A percentile compares a stretch with the other conserved stretches of the same genome.
phyloP scores from a whole-genome alignment of 92 coral and sea anemone species.

The Epizoanthus ramosus region DNA sequence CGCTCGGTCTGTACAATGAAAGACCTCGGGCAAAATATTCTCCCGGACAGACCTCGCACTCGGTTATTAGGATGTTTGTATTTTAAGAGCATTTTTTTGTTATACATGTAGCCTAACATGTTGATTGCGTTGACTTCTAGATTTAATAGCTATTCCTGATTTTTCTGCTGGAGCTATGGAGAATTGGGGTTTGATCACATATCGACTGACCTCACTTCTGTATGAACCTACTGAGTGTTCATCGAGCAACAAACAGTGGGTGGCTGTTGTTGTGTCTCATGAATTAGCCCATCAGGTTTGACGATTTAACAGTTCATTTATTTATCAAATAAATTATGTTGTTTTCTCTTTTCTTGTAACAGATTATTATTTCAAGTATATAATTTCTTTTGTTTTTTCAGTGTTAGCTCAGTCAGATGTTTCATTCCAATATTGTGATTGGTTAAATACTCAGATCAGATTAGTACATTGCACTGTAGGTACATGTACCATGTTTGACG shows the following conservation, averaged over 20 bases:
- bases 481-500: no score
- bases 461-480: no score
- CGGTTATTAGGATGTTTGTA: no score
- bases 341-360: background rate
- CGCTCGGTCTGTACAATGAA: no score
- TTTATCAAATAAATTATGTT: background rate
- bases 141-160: conserved; percentile 97
- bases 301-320: background rate
- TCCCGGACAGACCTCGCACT: no score
- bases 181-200: conserved; percentile 97
- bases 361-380: no score
- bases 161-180: conserved; percentile 98
- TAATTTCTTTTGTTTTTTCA: no score
- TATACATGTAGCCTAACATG: conserved; percentile 4
- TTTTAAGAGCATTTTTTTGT: background rate
- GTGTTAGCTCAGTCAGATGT: no score
- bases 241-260: conserved; percentile 87
- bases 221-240: conserved; percentile 78
- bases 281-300: conserved; percentile 98
- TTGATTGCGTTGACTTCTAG: conserved; percentile 62
- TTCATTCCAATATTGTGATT: no score
- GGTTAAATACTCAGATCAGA: no score
- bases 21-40: no score
- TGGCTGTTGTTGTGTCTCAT: conserved; percentile 93
- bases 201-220: conserved; percentile 89